Evolutionary conservation across 2,888 invertebrate species (phyloP), one percentile per base, ranked within the genome.

Genomic region (Spatulosminthurus flaviceps): DNA sequence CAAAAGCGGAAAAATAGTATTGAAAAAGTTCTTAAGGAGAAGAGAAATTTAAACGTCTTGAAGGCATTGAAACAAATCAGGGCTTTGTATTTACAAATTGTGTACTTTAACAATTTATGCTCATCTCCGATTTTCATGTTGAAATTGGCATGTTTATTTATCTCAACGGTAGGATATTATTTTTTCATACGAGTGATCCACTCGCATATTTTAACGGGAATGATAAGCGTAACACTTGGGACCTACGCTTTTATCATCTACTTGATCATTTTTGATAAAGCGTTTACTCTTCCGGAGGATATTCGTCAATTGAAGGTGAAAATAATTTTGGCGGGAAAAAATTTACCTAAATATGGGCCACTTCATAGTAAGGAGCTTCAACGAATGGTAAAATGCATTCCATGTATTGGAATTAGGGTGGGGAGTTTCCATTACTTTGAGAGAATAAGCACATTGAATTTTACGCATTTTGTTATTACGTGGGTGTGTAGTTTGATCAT

Each of bases 251-350:
- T 29, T 1, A 0, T 67, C 0, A 67, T 67, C 2, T 67, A 67
- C n/a, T 28, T 28, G 28, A 28, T 67, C 0, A 29, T 67, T 26
- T 67, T 67, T n/a, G 67, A 26, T 13, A 67, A 67, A 28, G 67
- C 67, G 1, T 67, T 67, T 13, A 13, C 67, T 7, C 26, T 67
- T 11, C 67, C 67, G 26, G 67, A 67, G 1, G 29, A 67, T 28
- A 67, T 67, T 34, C 34, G 34, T 34, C 5, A 34, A 9, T 34
- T 34, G 9, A 34, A 34, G 34, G 5, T 34, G 4, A 4, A 34
- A 7, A 34, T 34, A 9, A 7, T 9, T 34, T 9, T 34, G 5
- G 34, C 4, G 34, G 9, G 5, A 9, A 4, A 34, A 34, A 9
- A 34, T 7, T 7, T 34, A 4, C 34, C 4, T 9, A 4, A 34